Conservation (phyloP, 2,113 vertebrate genomes). For the Clarias gariepinus region DNA sequence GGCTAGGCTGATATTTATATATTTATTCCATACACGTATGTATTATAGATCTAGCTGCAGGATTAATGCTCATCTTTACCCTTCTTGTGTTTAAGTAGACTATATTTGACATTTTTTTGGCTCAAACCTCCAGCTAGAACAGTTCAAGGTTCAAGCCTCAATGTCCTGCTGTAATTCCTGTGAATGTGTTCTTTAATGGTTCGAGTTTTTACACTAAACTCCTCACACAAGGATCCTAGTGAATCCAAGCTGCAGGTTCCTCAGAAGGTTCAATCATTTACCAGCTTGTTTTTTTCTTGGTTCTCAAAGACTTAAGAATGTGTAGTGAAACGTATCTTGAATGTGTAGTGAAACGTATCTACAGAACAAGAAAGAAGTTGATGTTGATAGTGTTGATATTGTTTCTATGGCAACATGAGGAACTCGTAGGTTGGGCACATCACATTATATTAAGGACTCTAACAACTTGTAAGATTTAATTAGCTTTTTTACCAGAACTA, state of each 20-base stretch:
- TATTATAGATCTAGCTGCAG: not conserved
- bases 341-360: too few relatives aligned
- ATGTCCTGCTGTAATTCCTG: constrained; percentile 10
- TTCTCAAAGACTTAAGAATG: too few relatives aligned
- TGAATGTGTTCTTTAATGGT: constrained; percentile 9
- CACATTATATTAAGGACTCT: not conserved
- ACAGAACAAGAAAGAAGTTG: too few relatives aligned
- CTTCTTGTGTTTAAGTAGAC: not conserved
- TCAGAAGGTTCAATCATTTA: not conserved
- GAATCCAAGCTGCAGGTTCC: not conserved
- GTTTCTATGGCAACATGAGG: not conserved
- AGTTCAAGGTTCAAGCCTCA: constrained; percentile 6
- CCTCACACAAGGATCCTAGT: not conserved
- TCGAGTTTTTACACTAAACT: not conserved
- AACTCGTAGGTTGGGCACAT: not conserved
- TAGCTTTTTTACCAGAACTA: too few relatives aligned
- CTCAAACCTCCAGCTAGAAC: constrained; percentile 12
- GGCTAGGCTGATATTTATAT: constrained; percentile 12
- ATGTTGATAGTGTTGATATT: too few relatives aligned
- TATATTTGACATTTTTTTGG: not conserved
- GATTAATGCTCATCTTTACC: not conserved
- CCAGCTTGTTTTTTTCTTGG: not conserved
- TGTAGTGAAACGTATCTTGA: too few relatives aligned
- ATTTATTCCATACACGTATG: too few relatives aligned
- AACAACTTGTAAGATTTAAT: too few relatives aligned